A percentile compares a stretch with the other conserved stretches of the same genome.
Evolutionary conservation across 2,797 vertebrate species (phyloP).

Genomic region (Mormyrus hasselquistii): DNA sequence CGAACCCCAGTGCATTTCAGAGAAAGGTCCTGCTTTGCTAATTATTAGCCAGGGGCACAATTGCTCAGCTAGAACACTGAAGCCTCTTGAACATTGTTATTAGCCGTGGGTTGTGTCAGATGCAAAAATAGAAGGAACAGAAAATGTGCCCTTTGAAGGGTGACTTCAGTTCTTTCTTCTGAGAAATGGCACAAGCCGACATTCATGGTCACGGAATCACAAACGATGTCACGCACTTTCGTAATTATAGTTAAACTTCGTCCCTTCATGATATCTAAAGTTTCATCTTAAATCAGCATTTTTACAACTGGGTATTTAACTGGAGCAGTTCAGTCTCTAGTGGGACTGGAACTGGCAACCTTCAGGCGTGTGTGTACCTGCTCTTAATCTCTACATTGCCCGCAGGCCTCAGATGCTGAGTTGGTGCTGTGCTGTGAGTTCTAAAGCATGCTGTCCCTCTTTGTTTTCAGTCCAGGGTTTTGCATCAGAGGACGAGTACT

Average conservation of each 20-base stretch:
- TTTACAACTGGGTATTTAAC: neutral
- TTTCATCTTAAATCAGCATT: neutral
- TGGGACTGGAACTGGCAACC: neutral
- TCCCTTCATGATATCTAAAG: neutral
- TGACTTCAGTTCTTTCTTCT: neutral
- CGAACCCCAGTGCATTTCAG: neutral
- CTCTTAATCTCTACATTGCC: neutral
- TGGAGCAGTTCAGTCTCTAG: neutral
- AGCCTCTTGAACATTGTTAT: neutral
- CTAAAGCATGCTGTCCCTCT: conserved; percentile 9
- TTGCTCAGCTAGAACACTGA: neutral
- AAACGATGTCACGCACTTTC: neutral
- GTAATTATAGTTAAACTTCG: neutral
- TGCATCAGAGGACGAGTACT: conserved; percentile 61
- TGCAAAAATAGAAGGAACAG: neutral
- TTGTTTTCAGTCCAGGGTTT: conserved; percentile 48
- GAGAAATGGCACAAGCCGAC: neutral
- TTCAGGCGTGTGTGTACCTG: neutral
- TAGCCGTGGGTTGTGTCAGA: neutral
- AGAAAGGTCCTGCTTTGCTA: neutral
- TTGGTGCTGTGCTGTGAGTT: neutral
- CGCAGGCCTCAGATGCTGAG: neutral
- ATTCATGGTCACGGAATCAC: conserved; percentile 3
- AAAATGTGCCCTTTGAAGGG: conserved; percentile 11
- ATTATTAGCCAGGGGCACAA: neutral